phyloP scores from a whole-genome alignment of 2,888 invertebrate genomes.

The Pseudococcus longispinus region DNA sequence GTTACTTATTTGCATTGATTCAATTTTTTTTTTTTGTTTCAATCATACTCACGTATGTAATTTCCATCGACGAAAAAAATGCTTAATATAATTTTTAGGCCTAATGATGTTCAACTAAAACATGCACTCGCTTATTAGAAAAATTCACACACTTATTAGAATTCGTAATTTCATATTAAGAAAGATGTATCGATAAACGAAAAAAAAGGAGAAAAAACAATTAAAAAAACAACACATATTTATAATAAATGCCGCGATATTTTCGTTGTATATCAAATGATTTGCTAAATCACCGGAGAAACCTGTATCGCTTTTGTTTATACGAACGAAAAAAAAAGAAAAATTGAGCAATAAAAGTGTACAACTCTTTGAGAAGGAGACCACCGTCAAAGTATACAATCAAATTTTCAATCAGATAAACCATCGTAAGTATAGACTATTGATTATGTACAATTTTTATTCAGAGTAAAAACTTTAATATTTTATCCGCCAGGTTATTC shows the following conservation, averaged over 20 bases:
- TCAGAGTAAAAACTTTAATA: background rate
- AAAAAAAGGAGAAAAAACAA: background rate
- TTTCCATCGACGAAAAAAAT: background rate
- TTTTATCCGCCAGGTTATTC: background rate
- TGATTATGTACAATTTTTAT: background rate
- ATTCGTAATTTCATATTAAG: background rate
- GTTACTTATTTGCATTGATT: background rate
- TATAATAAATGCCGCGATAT: background rate
- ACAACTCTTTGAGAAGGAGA: background rate
- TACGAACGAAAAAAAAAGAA: background rate
- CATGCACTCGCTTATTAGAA: background rate
- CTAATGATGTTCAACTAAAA: slow-evolving; percentile 20
- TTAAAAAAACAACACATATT: background rate
- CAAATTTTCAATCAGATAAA: background rate
- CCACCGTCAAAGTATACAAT: background rate
- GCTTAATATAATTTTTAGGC: background rate
- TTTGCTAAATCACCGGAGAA: background rate
- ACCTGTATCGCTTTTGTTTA: background rate
- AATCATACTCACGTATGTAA: background rate
- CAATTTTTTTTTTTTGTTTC: background rate
- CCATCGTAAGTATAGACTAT: background rate
- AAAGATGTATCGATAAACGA: background rate
- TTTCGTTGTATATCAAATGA: background rate
- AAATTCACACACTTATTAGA: background rate
- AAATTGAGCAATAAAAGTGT: background rate